phyloP scores from a whole-genome alignment of 2,797 vertebrate species.

The Euthynnus affinis region DNA sequence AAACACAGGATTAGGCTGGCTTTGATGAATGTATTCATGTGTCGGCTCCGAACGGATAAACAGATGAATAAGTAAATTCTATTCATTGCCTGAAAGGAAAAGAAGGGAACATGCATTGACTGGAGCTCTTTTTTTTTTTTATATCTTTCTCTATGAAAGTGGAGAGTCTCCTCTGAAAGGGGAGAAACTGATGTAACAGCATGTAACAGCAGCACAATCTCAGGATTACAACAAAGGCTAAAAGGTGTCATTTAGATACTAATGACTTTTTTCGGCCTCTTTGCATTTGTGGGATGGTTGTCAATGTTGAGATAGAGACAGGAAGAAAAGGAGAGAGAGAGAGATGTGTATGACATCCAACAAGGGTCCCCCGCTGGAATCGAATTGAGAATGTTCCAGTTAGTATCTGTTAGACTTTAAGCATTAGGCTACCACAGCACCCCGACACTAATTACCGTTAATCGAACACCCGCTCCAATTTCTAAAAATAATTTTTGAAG shows the following conservation, averaged over 20 bases:
- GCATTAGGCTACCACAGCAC: neutral
- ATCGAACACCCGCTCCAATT: neutral
- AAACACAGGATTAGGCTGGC: slow-evolving; percentile 58
- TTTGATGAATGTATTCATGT: slow-evolving; percentile 59
- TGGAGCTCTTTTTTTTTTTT: slow-evolving; percentile 10
- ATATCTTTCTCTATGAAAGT: slow-evolving; percentile 27
- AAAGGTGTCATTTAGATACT: slow-evolving; percentile 7
- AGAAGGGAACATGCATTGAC: slow-evolving; percentile 24
- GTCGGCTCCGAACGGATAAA: slow-evolving; percentile 39
- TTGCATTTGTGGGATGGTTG: too few species aligned
- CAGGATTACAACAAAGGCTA: slow-evolving; percentile 29
- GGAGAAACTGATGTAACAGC: slow-evolving; percentile 47
- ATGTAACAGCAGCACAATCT: slow-evolving; percentile 31
- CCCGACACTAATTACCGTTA: slow-evolving; percentile 11
- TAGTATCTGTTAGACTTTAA: too few species aligned
- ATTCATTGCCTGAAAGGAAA: slow-evolving; percentile 36
- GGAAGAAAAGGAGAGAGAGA: neutral
- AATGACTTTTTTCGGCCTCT: slow-evolving; percentile 16
- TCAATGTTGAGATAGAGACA: too few species aligned
- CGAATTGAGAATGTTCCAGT: neutral
- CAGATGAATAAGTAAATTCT: slow-evolving; percentile 47
- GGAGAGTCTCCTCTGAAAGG: slow-evolving; percentile 24
- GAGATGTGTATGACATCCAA: neutral
- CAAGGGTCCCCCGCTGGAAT: too few species aligned
- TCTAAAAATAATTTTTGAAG: neutral